Evolutionary conservation across 2,797 vertebrate species (phyloP), one percentile per base, ranked within the genome.

Genomic region (Prunella strophiata): DNA sequence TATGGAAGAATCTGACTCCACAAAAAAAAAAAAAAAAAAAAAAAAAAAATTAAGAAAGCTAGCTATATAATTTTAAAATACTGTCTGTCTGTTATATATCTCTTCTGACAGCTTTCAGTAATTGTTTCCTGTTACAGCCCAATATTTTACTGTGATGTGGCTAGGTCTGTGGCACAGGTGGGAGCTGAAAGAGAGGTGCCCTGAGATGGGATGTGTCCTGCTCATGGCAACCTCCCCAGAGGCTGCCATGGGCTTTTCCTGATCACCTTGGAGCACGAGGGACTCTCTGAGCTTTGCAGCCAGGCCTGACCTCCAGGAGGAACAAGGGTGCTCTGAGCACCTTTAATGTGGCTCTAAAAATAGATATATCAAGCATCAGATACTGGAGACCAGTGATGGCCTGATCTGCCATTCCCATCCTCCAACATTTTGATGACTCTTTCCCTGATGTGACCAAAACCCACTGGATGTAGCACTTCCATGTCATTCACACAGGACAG

Each of bases 181-280:
- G 6, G 9, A 9, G 10, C 17, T 70, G 27, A 29, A 20, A 5
- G 16, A 25, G 16, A 36, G 3, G 2, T 73, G 4, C 10, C 30
- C 52, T 57, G 23, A 30, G 29, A 10, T 0, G 1, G 8, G 4
- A 3, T 32, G 4, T 3, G 4, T 81, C 22, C 36, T 29, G 17
- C 10, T 45, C 42, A 13, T 10, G 14, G 11, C 16, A 26, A 38
- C 13, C 8, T 80, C 20, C 22, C 22, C n/a, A 52, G 27, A 58
- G 30, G 20, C 12, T 67, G 8, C 26, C 61, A 13, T 11, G 16
- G 12, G 3, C 11, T 25, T 20, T 25, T 76, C 3, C 16, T 63
- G 20, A 6, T 54, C 0, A 1, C 8, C 5, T 2, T 36, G 47
- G 29, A 25, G 5, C 4, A 2, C 11, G 50, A 29, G 29, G 11